phyloP scores from a whole-genome alignment of 2,888 invertebrate genomes.

The Xestoiulus laeticollis region DNA sequence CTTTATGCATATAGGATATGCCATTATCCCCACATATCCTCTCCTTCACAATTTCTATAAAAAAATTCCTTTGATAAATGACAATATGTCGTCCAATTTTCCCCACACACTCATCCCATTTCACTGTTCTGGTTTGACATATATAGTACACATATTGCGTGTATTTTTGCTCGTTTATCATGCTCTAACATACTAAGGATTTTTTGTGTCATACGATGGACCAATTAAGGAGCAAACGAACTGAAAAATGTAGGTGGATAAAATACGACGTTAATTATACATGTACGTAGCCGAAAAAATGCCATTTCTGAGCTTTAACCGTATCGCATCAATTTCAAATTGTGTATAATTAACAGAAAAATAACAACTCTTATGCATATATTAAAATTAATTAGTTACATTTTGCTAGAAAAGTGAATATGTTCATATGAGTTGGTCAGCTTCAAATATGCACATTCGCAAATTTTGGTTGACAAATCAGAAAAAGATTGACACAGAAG shows the following conservation, averaged over 20 bases:
- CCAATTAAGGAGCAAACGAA: conserved; percentile 12
- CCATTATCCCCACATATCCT: conserved; percentile 18
- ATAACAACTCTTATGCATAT: neutral
- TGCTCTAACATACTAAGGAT: neutral
- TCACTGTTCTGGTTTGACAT: conserved; percentile 1
- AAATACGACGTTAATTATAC: conserved; percentile 8
- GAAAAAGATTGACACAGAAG: no score
- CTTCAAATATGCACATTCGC: no score
- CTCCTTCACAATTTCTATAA: neutral
- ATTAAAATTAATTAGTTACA: neutral
- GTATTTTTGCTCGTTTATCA: conserved; percentile 31
- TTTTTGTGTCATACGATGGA: neutral
- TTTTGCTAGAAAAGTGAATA: neutral
- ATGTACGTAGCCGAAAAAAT: neutral
- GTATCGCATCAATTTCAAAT: neutral
- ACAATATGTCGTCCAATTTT: conserved; percentile 16
- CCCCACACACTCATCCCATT: conserved; percentile 5
- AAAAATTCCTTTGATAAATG: conserved; percentile 13
- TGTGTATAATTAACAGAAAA: neutral
- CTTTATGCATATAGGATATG: neutral
- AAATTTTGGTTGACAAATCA: no score
- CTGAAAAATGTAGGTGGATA: neutral
- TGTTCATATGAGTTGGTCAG: no score
- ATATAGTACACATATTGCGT: neutral
- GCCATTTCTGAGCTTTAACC: neutral